Percentiles rank a stretch among this genome's conserved stretches.
phyloP scores from a whole-genome alignment of 2,797 vertebrate species.

The Urocyon cinereoargenteus region DNA sequence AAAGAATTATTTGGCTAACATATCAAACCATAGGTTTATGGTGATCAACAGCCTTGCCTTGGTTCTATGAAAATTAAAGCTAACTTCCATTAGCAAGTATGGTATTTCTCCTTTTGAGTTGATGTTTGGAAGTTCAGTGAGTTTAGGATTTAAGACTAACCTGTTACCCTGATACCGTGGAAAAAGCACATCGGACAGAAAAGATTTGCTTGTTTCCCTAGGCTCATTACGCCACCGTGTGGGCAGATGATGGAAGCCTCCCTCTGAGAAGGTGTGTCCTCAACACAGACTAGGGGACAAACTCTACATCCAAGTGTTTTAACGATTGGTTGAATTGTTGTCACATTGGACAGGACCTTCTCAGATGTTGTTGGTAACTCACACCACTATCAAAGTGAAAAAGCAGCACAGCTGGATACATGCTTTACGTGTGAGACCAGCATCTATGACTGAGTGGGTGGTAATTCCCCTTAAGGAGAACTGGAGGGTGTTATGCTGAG shows the following conservation, averaged over 20 bases:
- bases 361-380: neutral
- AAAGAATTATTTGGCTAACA: slow-evolving; percentile 3
- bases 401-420: neutral
- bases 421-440: neutral
- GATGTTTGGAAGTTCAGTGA: neutral
- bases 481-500: too few relatives aligned
- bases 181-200: neutral
- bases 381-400: neutral
- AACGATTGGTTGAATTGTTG: neutral
- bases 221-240: slow-evolving; percentile 41
- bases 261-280: neutral
- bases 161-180: neutral
- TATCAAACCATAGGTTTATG: neutral
- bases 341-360: neutral
- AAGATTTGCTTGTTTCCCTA: neutral
- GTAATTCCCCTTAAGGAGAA: neutral
- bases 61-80: neutral
- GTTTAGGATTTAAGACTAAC: neutral
- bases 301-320: neutral
- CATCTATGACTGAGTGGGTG: neutral
- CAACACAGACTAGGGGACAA: neutral
- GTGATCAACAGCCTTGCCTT: neutral
- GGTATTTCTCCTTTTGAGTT: neutral
- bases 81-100: neutral
- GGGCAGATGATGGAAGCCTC: neutral